These are phyloP conservation scores for Pherbina coryleti DNA, from an alignment of 2,888 invertebrate genomes.

Conservation along the genomic window DNA sequence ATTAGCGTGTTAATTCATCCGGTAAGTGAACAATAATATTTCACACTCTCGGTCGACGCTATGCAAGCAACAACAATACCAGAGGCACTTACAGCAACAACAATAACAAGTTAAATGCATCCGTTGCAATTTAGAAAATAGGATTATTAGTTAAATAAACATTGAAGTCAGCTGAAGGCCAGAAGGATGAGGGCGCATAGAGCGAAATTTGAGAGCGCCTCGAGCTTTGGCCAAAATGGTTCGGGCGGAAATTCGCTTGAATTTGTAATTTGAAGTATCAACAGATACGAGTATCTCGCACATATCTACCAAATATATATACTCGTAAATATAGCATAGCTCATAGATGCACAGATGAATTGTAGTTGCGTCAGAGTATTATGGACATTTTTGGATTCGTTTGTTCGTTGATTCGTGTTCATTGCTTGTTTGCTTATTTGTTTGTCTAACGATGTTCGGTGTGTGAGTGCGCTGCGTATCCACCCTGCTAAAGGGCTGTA, in stretches of 20 bases:
- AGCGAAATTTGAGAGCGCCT: neutral
- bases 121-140: conserved; percentile 48
- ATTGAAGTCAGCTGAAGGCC: conserved; percentile 45
- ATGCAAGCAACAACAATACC: conserved; percentile 1
- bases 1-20: conserved; percentile 63
- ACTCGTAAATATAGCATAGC: too few relatives aligned
- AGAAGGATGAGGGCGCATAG: neutral
- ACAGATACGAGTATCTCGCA: neutral
- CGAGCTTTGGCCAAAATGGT: neutral
- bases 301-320: too few relatives aligned
- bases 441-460: neutral
- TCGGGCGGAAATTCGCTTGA: neutral
- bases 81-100: neutral
- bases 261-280: conserved; percentile 25
- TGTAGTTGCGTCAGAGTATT: too few relatives aligned
- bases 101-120: conserved; percentile 18
- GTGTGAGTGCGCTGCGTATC: neutral
- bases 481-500: neutral
- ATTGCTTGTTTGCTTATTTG: too few relatives aligned
- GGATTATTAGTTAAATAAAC: conserved; percentile 54
- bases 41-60: conserved; percentile 43
- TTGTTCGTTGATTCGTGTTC: too few relatives aligned
- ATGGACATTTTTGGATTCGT: too few relatives aligned
- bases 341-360: too few relatives aligned
- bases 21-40: conserved; percentile 67